These are phyloP conservation scores for Hormaphis cornu DNA, from an alignment of 1,140 invertebrate genomes.

Conservation along the genomic window DNA sequence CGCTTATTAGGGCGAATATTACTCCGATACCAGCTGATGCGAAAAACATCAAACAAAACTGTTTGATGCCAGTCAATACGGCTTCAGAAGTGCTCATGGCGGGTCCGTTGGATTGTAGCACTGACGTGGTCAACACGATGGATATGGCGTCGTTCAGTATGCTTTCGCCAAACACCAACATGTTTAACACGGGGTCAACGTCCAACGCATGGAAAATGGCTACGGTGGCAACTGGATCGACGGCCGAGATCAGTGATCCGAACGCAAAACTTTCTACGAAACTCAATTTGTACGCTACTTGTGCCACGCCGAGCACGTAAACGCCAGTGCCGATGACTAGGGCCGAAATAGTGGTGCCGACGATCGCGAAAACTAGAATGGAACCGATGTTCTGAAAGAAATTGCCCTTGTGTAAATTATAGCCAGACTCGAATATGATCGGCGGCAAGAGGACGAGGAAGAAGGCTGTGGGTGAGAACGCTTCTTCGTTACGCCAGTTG, in stretches of 20 bases:
- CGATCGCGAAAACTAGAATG: constrained; percentile 88
- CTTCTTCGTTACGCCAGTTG: constrained; percentile 92
- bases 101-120: constrained; percentile 65
- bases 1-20: constrained; percentile 85
- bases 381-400: constrained; percentile 98
- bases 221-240: constrained; percentile 95
- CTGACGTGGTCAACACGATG: constrained; percentile 89
- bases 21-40: constrained; percentile 96
- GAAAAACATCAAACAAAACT: constrained; percentile 97
- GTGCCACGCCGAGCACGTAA: constrained; percentile 81
- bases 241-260: constrained; percentile 95
- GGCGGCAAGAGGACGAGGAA: constrained; percentile 94
- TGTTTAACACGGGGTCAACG: constrained; percentile 90
- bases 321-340: constrained; percentile 88
- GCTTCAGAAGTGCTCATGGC: constrained; percentile 67
- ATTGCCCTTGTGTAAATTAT: constrained; percentile 97
- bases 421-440: constrained; percentile 98
- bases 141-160: constrained; percentile 97
- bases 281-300: constrained; percentile 80
- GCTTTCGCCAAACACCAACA: constrained; percentile 97
- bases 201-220: constrained; percentile 97
- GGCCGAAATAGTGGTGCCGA: constrained; percentile 92
- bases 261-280: constrained; percentile 98
- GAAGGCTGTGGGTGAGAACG: constrained; percentile 93
- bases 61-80: constrained; percentile 77